These are phyloP conservation scores for Xenentodon cancila DNA, from an alignment of 2,797 vertebrate species.

Conservation along the genomic window DNA sequence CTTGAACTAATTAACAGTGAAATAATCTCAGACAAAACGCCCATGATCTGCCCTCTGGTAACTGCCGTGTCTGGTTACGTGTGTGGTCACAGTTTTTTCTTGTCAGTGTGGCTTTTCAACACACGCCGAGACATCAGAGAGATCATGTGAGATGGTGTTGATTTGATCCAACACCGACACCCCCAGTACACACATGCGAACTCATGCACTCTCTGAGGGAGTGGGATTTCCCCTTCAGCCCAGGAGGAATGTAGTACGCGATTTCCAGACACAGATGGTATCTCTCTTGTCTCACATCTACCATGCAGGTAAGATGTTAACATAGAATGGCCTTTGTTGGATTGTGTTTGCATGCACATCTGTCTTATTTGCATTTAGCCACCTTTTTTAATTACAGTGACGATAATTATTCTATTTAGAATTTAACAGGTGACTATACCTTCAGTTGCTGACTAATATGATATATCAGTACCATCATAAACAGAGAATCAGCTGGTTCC, in stretches of 20 bases:
- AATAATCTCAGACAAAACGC: slow-evolving; percentile 17
- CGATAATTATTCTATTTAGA: not conserved
- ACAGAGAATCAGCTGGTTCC: no score
- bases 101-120: slow-evolving; percentile 51
- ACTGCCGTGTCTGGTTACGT: slow-evolving; percentile 33
- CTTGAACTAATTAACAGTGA: slow-evolving; percentile 20
- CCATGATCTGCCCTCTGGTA: slow-evolving; percentile 17
- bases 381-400: not conserved
- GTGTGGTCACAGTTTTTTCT: slow-evolving; percentile 49
- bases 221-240: slow-evolving; percentile 51
- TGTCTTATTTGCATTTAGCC: not conserved
- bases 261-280: slow-evolving; percentile 60
- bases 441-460: no score
- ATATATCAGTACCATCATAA: no score
- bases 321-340: not conserved
- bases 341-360: not conserved
- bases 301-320: slow-evolving; percentile 28
- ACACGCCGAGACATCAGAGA: slow-evolving; percentile 58
- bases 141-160: slow-evolving; percentile 62
- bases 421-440: not conserved
- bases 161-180: slow-evolving; percentile 56
- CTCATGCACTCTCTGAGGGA: slow-evolving; percentile 39
- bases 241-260: slow-evolving; percentile 57
- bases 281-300: slow-evolving; percentile 33
- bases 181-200: slow-evolving; percentile 32